Base-by-base conservation (phyloP, 2,113 vertebrate genomes). In the Triplophysa siluroides region DNA sequence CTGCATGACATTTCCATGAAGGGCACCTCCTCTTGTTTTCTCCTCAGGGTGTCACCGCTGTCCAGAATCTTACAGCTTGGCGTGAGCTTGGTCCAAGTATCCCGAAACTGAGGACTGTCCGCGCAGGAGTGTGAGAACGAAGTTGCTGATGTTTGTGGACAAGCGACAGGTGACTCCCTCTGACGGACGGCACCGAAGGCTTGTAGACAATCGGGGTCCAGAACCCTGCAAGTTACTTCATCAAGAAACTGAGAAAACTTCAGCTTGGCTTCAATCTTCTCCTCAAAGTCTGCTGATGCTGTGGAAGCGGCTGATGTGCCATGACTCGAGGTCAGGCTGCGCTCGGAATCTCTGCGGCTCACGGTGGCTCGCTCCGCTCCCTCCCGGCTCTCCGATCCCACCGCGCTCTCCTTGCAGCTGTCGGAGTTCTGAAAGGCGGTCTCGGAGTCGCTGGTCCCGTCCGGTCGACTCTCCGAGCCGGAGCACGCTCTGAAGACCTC, bases 211-310 rank as follows among this genome's bases (percentile, higher is more conserved):
- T 85, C 85, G 0, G 94, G 93, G 86, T 95, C 92, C 63, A 98
- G 87, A 41, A 98, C 95, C 68, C 94, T 92, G 83, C 88, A 86
- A 0, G 94, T 94, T 74, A 97, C 93, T 84, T 98, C 96, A 81
- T 98, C 95, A 61, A 98, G 89, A 90, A 99, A 97, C 81, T 95
- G 91, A 19, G 96, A 96, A 86, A 97, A 99, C 84, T 94, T 95
- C 21, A 92, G 91, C 81, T 93, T 95, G 85, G 93, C 89, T 60
- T 95, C 89, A 23, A 88, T 92, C 74, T 92, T 92, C 26, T 85
- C 52, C 29, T 88, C 92, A 72, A 86, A 60, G 43, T 91, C 86
- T 29, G 85, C 61, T 43, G 89, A 90, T 0, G 89, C 74, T 2
- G 85, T 85, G 2, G 87, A 84, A 23, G 92, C 47, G 7, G 87